These are phyloP conservation scores for Sylvia atricapilla DNA, from an alignment of 2,113 vertebrate species.

Conservation along the genomic window DNA sequence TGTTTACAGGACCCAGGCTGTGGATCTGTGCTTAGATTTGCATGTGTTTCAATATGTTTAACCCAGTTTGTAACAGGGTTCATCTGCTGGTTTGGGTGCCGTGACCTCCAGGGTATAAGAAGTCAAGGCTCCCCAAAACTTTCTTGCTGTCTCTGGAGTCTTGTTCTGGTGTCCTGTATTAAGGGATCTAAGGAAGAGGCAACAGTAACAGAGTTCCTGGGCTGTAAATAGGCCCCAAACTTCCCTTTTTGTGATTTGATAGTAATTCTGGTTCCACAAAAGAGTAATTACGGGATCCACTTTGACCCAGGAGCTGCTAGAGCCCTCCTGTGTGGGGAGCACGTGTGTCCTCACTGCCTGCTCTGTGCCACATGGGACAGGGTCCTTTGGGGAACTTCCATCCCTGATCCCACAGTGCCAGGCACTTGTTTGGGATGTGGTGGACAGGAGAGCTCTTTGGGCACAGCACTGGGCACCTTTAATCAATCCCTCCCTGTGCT, in stretches of 20 bases:
- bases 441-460: background rate
- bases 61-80: background rate
- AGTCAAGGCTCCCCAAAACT: background rate
- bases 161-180: background rate
- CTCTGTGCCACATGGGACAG: background rate
- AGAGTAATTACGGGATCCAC: background rate
- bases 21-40: background rate
- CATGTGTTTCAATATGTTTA: background rate
- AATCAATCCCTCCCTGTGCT: background rate
- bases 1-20: background rate
- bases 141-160: background rate
- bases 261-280: background rate
- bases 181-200: background rate
- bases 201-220: background rate
- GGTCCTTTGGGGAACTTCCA: background rate
- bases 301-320: background rate
- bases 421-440: background rate
- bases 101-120: background rate
- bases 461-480: background rate
- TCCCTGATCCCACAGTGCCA: background rate
- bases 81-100: background rate
- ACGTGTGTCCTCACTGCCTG: background rate
- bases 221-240: background rate
- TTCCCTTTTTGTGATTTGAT: background rate
- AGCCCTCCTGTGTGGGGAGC: background rate